Percentiles rank a stretch among this genome's conserved stretches.
phyloP scores from a whole-genome alignment of 2,797 vertebrate species.

The Betta splendens region DNA sequence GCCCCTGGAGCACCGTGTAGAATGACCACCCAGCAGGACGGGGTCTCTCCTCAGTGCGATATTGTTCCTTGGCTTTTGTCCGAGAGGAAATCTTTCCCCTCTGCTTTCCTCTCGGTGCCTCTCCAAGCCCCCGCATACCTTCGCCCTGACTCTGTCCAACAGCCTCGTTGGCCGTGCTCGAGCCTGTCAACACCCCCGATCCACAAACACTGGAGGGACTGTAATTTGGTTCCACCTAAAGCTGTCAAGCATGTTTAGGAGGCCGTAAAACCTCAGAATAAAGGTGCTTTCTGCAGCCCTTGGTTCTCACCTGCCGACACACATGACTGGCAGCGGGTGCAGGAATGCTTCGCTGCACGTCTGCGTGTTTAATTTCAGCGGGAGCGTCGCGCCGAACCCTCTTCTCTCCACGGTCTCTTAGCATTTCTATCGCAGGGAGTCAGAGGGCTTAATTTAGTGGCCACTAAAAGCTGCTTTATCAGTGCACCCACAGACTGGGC shows the following conservation, averaged over 20 bases:
- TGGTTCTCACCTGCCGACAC: conserved; percentile 50
- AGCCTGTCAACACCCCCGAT: conserved; percentile 69
- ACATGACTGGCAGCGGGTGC: conserved; percentile 40
- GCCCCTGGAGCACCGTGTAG: conserved; percentile 57
- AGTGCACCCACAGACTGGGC: conserved; percentile 44
- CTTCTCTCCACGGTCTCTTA: conserved; percentile 23
- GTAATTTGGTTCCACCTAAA: conserved; percentile 66
- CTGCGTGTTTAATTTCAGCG: conserved; percentile 15
- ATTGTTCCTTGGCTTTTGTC: conserved; percentile 46
- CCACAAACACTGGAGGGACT: conserved; percentile 54
- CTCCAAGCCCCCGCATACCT: conserved; percentile 68
- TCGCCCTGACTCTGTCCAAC: conserved; percentile 60
- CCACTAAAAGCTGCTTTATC: conserved; percentile 58
- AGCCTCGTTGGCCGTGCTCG: conserved; percentile 50
- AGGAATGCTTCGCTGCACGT: conserved; percentile 34
- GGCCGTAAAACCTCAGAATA: conserved; percentile 54
- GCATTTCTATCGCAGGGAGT: conserved; percentile 41
- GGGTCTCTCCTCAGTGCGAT: conserved; percentile 31
- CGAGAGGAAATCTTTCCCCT: conserved; percentile 58
- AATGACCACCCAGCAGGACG: conserved; percentile 59
- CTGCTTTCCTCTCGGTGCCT: conserved; percentile 58
- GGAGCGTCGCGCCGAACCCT: conserved; percentile 7
- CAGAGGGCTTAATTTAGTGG: conserved; percentile 48
- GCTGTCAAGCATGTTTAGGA: conserved; percentile 55
- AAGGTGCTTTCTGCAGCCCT: conserved; percentile 42